Percentiles rank a stretch among this genome's conserved stretches.
Evolutionary conservation across 2,888 invertebrate genomes (phyloP).

Genomic region (Apotomis capreana): DNA sequence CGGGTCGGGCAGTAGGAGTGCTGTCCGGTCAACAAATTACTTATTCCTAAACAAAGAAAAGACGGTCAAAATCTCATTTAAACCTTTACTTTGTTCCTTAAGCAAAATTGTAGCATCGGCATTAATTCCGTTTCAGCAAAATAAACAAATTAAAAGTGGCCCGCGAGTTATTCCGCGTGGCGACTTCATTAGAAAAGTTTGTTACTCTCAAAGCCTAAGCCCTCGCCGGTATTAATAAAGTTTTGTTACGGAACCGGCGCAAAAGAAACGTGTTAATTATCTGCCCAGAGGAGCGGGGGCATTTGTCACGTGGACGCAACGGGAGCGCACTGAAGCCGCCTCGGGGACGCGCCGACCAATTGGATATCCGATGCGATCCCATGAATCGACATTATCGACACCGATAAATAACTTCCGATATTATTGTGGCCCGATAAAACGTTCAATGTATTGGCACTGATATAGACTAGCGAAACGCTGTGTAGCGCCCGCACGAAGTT

Average conservation of each 20-base stretch:
- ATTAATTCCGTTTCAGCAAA: slow-evolving; percentile 49
- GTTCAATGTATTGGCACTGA: slow-evolving; percentile 3
- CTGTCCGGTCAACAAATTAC: background rate
- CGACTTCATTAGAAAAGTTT: slow-evolving; percentile 83
- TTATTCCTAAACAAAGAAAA: slow-evolving; percentile 9
- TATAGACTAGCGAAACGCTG: background rate
- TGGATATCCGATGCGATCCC: slow-evolving; percentile 38
- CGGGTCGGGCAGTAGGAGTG: background rate
- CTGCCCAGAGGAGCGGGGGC: slow-evolving; percentile 59
- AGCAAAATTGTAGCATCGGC: slow-evolving; percentile 29
- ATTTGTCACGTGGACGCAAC: slow-evolving; percentile 68
- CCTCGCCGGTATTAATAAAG: slow-evolving; percentile 80
- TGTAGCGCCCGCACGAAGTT: background rate
- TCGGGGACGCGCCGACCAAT: slow-evolving; percentile 46
- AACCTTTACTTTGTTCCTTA: slow-evolving; percentile 37
- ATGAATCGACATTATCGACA: slow-evolving; percentile 39
- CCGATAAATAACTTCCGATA: slow-evolving; percentile 36
- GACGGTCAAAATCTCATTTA: slow-evolving; percentile 29
- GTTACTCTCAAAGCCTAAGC: slow-evolving; percentile 79
- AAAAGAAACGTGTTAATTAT: slow-evolving; percentile 83
- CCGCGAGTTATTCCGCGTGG: slow-evolving; percentile 74
- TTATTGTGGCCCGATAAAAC: slow-evolving; percentile 27
- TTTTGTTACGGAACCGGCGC: slow-evolving; percentile 73
- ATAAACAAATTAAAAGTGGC: slow-evolving; percentile 76
- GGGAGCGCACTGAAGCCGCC: slow-evolving; percentile 46